These are phyloP conservation scores for Archaeoteleia sp. DNA, from an alignment of 2,888 invertebrate species.

Conservation along the genomic window DNA sequence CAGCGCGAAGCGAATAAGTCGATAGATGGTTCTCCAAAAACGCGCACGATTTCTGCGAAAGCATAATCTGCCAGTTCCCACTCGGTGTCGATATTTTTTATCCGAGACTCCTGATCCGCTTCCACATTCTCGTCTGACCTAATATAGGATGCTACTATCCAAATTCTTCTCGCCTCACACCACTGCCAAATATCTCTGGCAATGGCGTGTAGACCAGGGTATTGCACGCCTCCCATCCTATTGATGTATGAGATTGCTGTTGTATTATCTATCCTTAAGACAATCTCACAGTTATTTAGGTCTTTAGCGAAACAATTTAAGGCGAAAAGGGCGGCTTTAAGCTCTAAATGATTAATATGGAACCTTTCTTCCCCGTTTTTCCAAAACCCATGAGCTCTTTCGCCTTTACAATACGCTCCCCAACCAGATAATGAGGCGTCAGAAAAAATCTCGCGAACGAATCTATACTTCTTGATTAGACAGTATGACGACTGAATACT, in stretches of 20 bases:
- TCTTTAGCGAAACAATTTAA: slow-evolving; percentile 24
- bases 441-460: slow-evolving; percentile 36
- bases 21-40: slow-evolving; percentile 27
- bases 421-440: slow-evolving; percentile 37
- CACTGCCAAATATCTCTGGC: slow-evolving; percentile 52
- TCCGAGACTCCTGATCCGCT: slow-evolving; percentile 58
- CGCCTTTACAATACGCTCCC: slow-evolving; percentile 18
- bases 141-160: slow-evolving; percentile 53
- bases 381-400: slow-evolving; percentile 17
- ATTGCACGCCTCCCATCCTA: slow-evolving; percentile 52
- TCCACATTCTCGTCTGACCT: slow-evolving; percentile 45
- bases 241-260: slow-evolving; percentile 55
- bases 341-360: slow-evolving; percentile 51
- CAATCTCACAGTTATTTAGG: slow-evolving; percentile 28
- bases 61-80: slow-evolving; percentile 32
- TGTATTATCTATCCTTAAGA: slow-evolving; percentile 54
- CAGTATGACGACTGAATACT: slow-evolving; percentile 11
- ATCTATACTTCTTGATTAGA: no score
- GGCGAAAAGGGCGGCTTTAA: slow-evolving; percentile 27
- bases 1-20: slow-evolving; percentile 39
- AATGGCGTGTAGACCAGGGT: slow-evolving; percentile 27
- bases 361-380: slow-evolving; percentile 19
- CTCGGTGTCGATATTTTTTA: slow-evolving; percentile 49
- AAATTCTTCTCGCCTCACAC: slow-evolving; percentile 47
- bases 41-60: slow-evolving; percentile 9